Evolutionary conservation across 2,113 vertebrate species (phyloP).

Genomic region (Python bivittatus): DNA sequence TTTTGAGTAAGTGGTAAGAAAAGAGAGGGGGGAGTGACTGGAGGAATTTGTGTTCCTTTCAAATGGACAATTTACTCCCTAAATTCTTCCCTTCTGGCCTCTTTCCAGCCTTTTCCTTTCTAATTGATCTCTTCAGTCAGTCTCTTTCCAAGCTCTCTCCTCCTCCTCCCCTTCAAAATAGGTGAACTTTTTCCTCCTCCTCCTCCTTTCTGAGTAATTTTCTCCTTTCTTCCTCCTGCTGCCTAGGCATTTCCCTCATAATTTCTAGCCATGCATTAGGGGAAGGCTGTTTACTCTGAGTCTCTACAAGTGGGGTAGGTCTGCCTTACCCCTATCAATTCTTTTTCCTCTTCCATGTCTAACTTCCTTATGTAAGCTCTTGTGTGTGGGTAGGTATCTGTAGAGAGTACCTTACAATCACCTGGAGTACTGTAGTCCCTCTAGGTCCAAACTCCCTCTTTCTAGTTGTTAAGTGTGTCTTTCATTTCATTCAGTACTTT

Average conservation of each 20-base stretch:
- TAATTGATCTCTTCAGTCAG: neutral
- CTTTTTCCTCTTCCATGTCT: neutral
- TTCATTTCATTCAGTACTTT: neutral
- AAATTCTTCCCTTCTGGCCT: neutral
- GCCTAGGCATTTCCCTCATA: neutral
- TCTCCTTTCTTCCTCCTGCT: neutral
- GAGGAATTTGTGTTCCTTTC: neutral
- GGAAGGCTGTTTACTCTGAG: neutral
- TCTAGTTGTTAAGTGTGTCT: neutral
- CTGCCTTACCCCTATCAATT: neutral
- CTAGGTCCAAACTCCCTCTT: neutral
- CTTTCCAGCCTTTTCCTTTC: neutral
- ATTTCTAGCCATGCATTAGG: neutral
- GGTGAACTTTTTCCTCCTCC: neutral
- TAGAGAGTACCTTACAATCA: neutral
- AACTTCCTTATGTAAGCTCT: neutral
- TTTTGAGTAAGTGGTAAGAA: neutral
- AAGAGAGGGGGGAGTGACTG: neutral
- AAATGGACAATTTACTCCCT: neutral
- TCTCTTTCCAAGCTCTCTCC: neutral
- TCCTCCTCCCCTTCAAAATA: neutral
- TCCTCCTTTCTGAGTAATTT: neutral
- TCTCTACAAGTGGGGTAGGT: neutral
- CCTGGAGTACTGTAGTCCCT: neutral
- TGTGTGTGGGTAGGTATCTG: neutral